Conservation (phyloP, 2,888 invertebrate genomes). For the Phlogophora meticulosa region DNA sequence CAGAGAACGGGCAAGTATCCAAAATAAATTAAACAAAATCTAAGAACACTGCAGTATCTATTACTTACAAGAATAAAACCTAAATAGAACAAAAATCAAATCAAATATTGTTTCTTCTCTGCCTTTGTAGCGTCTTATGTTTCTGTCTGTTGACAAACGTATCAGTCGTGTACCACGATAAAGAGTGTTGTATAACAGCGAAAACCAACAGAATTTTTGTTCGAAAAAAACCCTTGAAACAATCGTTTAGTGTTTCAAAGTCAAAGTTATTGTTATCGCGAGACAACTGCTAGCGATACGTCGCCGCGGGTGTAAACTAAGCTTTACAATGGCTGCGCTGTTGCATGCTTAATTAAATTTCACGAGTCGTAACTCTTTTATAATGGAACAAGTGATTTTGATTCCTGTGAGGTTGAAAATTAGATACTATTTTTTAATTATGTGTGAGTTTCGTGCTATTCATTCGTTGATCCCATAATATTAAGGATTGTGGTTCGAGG, state of each 20-base stretch:
- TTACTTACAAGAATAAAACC: slow-evolving; percentile 17
- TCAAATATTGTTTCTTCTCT: slow-evolving; percentile 18
- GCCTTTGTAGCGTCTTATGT: slow-evolving; percentile 41
- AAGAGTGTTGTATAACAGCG: slow-evolving; percentile 26
- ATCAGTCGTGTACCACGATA: slow-evolving; percentile 13
- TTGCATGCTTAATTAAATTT: slow-evolving; percentile 50
- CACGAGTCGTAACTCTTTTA: slow-evolving; percentile 9
- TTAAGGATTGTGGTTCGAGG: too few relatives aligned
- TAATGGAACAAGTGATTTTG: slow-evolving; percentile 3
- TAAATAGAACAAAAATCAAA: slow-evolving; percentile 11
- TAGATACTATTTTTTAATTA: background rate
- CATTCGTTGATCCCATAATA: too few relatives aligned
- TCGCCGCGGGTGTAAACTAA: slow-evolving; percentile 22
- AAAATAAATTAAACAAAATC: slow-evolving; percentile 2
- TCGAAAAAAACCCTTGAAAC: slow-evolving; percentile 29
- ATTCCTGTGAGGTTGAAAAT: background rate
- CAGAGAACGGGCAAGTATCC: background rate
- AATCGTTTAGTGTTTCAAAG: slow-evolving; percentile 35
- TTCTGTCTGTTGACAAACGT: slow-evolving; percentile 30
- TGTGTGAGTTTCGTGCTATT: background rate
- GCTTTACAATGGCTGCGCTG: slow-evolving; percentile 31
- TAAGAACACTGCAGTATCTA: background rate
- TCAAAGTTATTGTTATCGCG: slow-evolving; percentile 21
- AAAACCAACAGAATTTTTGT: slow-evolving; percentile 26
- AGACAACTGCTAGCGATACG: slow-evolving; percentile 11